Base-by-base conservation (phyloP, 2,797 vertebrate species). In the Lithobates sylvaticus region DNA sequence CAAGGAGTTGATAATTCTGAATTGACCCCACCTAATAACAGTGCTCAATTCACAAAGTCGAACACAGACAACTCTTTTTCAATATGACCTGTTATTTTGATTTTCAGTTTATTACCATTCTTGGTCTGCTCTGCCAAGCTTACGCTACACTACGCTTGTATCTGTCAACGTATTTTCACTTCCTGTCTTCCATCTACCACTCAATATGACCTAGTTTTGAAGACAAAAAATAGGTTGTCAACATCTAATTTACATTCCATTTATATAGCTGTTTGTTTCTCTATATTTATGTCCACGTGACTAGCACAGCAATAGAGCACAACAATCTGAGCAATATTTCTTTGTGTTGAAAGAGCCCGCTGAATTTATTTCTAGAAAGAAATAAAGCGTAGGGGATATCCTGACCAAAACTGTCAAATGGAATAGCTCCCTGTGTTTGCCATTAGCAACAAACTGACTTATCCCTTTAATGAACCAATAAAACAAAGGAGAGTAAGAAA, bases 151-250 rank as follows among this genome's bases (percentile, higher is more conserved):
- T 61, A 34, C 32, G 9, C 29, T 7, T 64, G 58, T 78, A 27
- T 78, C 26, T 54, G 21, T 58, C 47, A 58, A 61, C 42, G 32
- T 79, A 18, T 69, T 21, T 79, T 79, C 39, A 16, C 10, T 79
- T 23, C 61, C 34, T 65, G 16, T 79, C 9, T 68, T 29, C 39
- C 39, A 29, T 27, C 39, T 29, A 69, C 42, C 27, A 44, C 16
- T 79, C 26, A 68, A 47, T 69, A 29, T 16, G 36, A 72, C 32
- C 44, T 36, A 71, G 29, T 69, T 69, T 80, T 23, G 50, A 70
- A 67, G 26, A 23, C 39, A 79, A 26, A 47, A 68, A 68, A 79
- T 68, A 68, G 77, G 77, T 67, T 65, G 68, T 44, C 26, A 69
- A 21, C 64, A 79, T 69, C 39, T 79, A 29, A 79, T 69, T 79